Evolutionary conservation across 2,113 vertebrate genomes (phyloP), one percentile per base, ranked within the genome.

Genomic region (Pseudorectes ferrugineus): DNA sequence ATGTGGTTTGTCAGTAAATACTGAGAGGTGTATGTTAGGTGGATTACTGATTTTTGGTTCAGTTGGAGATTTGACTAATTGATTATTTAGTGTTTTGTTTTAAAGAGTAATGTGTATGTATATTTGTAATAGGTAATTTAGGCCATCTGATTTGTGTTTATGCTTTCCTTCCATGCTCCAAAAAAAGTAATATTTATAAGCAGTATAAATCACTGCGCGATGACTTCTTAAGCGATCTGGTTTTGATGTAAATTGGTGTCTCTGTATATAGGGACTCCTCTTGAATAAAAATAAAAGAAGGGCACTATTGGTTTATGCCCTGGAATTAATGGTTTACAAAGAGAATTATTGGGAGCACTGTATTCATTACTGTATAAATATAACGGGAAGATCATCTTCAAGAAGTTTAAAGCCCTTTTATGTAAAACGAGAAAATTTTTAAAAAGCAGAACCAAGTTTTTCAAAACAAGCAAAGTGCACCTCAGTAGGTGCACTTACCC

Each of bases 381-480:
- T 0, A 14, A 29, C 0, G 0, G 35, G 11, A 46, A 48, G 14
- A 20, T 75, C 10, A 48, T 85, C 17, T 3, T 79, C 7, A 22
- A 51, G 15, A 36, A 61, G 38, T 75, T 75, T 45, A 31, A n/a
- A 62, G 62, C 89, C 21, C 36, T 42, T 42, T 35, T 77, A 28
- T 81, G 46, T 65, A 77, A 82, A 85, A 66, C 0, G 1, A 52
- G 19, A 70, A 66, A 52, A 40, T 36, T 75, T 40, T 74, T 76
- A 40, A 49, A 74, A 72, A 46, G 17, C 15, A 13, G 33, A 85
- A 51, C 12, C 5, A 57, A 55, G 49, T 77, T 57, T 87, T 95
- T 93, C n/a, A 80, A 66, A 40, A 43, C 15, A 33, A n/a, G 51
- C 13, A 29, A 35, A 57, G 16, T 2, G 3, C 35, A 49, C 22